phyloP scores from a whole-genome alignment of 2,888 invertebrate genomes.

The Gryllus longicercus region DNA sequence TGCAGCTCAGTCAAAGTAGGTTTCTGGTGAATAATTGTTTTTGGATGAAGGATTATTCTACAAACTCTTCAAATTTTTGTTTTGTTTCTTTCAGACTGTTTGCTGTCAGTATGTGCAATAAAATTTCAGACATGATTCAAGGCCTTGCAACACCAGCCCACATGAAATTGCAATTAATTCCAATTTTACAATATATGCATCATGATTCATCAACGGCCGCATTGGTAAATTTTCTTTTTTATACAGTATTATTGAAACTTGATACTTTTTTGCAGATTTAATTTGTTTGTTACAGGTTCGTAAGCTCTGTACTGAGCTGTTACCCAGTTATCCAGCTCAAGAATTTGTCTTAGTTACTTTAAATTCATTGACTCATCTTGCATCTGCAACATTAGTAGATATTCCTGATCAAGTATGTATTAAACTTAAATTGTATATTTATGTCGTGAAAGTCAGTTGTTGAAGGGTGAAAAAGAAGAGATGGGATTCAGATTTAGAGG shows the following conservation, averaged over 20 bases:
- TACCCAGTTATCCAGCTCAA: constrained; percentile 74
- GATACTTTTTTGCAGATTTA: not conserved
- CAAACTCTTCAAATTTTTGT: not conserved
- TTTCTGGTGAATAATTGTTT: constrained; percentile 26
- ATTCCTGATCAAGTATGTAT: constrained; percentile 76
- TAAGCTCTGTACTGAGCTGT: constrained; percentile 66
- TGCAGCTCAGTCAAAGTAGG: constrained; percentile 87
- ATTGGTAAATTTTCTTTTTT: constrained; percentile 53
- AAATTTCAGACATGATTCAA: constrained; percentile 92
- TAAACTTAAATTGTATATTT: not conserved
- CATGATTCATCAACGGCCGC: constrained; percentile 74
- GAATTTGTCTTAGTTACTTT: constrained; percentile 79
- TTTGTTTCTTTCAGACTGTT: constrained; percentile 68
- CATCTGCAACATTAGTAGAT: constrained; percentile 83
- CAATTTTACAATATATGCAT: constrained; percentile 89
- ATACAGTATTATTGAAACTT: not conserved
- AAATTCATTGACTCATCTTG: constrained; percentile 81
- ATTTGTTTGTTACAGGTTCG: constrained; percentile 56
- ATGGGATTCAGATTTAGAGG: not conserved
- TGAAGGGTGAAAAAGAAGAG: not conserved
- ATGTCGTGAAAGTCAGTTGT: not conserved
- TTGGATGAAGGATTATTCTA: not conserved
- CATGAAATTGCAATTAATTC: constrained; percentile 84
- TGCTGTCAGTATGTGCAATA: constrained; percentile 92
- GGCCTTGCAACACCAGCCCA: constrained; percentile 89